A percentile compares a stretch with the other conserved stretches of the same genome.
phyloP scores from a whole-genome alignment of 1,140 invertebrate genomes.

The Drosophila bocki region DNA sequence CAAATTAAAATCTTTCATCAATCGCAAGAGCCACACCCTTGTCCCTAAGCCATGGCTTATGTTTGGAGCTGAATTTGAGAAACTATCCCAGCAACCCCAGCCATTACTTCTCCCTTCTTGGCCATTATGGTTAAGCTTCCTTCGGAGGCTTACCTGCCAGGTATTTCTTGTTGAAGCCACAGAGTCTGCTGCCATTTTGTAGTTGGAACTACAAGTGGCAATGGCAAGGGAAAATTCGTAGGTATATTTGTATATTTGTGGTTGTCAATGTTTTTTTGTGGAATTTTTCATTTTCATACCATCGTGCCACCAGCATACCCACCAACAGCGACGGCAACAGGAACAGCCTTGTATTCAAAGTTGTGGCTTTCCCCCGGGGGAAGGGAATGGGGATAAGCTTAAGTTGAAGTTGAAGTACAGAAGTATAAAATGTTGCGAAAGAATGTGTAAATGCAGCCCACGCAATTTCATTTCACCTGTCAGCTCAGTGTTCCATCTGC shows the following conservation, averaged over 20 bases:
- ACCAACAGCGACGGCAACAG: neutral
- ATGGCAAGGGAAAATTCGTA: slow-evolving; percentile 24
- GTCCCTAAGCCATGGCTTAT: slow-evolving; percentile 13
- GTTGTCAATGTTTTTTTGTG: slow-evolving; percentile 54
- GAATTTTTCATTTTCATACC: slow-evolving; percentile 56
- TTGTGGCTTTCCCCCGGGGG: slow-evolving; percentile 1
- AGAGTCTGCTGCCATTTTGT: slow-evolving; percentile 38
- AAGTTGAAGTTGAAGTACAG: slow-evolving; percentile 28
- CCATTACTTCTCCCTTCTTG: neutral
- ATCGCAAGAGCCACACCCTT: slow-evolving; percentile 5
- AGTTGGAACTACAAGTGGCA: slow-evolving; percentile 24
- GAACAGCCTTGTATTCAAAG: slow-evolving; percentile 35
- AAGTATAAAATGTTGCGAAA: slow-evolving; percentile 25
- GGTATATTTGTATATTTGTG: slow-evolving; percentile 26
- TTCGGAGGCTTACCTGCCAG: slow-evolving; percentile 22
- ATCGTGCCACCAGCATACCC: neutral
- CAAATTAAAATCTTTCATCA: slow-evolving; percentile 32
- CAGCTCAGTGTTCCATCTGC: slow-evolving; percentile 58
- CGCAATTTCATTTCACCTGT: slow-evolving; percentile 66
- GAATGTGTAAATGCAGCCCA: slow-evolving; percentile 50
- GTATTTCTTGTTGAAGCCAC: slow-evolving; percentile 27
- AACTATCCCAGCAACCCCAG: slow-evolving; percentile 1
- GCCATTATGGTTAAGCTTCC: slow-evolving; percentile 31
- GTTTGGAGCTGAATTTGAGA: slow-evolving; percentile 8
- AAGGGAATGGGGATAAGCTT: slow-evolving; percentile 14